phyloP scores from a whole-genome alignment of 1,140 invertebrate genomes.

The Diorhabda sublineata region DNA sequence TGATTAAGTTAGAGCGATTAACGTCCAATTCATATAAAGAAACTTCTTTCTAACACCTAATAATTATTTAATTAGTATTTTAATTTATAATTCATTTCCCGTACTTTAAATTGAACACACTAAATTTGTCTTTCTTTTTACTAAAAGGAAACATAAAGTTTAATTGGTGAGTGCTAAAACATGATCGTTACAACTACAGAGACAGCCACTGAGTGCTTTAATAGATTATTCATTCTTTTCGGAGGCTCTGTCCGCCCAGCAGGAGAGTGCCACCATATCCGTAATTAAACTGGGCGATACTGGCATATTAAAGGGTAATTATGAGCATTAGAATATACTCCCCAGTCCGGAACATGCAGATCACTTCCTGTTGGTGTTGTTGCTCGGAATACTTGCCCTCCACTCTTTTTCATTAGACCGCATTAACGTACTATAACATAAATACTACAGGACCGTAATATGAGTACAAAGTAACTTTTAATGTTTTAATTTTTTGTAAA shows the following conservation, averaged over 20 bases:
- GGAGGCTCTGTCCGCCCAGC: conserved; percentile 1
- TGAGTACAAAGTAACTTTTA: too few relatives aligned
- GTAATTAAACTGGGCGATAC: conserved; percentile 21
- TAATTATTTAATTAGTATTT: too few relatives aligned
- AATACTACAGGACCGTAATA: too few relatives aligned
- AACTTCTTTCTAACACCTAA: too few relatives aligned
- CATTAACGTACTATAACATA: too few relatives aligned
- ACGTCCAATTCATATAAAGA: too few relatives aligned
- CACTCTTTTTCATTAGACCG: conserved; percentile 13
- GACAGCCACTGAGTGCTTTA: not conserved
- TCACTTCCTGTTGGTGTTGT: conserved; percentile 21
- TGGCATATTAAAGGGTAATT: conserved; percentile 30
- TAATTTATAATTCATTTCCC: too few relatives aligned
- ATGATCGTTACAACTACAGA: not conserved
- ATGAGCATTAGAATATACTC: conserved; percentile 26
- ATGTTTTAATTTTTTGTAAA: too few relatives aligned
- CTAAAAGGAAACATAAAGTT: too few relatives aligned
- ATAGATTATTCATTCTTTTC: conserved; percentile 1
- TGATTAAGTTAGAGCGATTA: too few relatives aligned
- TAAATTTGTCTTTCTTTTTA: too few relatives aligned
- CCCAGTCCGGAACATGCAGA: conserved; percentile 21
- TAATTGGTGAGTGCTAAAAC: not conserved
- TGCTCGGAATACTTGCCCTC: not conserved
- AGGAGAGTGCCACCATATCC: conserved; percentile 5
- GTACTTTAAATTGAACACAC: too few relatives aligned